Conservation (phyloP, 2,113 vertebrate genomes). For the Thunnus maccoyii region DNA sequence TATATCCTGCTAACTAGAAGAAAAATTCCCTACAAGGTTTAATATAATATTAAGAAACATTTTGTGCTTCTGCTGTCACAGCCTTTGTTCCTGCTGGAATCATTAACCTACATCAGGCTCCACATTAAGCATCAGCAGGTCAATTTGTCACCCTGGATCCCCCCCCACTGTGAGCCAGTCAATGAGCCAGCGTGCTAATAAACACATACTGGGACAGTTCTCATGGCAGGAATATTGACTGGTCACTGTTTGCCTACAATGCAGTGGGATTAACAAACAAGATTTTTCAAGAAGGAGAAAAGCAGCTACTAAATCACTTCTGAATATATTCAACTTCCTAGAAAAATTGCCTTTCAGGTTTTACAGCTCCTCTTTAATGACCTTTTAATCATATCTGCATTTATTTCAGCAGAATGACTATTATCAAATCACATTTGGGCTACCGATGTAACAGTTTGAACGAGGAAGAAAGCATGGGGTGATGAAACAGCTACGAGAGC, state of each 20-base stretch:
- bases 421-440: constrained; percentile 1
- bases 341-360: neutral
- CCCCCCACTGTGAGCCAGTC: constrained; percentile 17
- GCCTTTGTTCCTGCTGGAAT: constrained; percentile 15
- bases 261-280: neutral
- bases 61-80: neutral
- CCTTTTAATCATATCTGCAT: constrained; percentile 8
- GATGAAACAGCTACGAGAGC: neutral
- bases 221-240: constrained; percentile 42
- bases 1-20: neutral
- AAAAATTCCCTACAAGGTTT: neutral
- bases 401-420: constrained; percentile 7
- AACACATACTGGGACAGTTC: constrained; percentile 21
- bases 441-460: neutral
- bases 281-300: neutral
- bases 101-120: constrained; percentile 36
- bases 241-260: constrained; percentile 26
- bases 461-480: neutral
- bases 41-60: neutral
- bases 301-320: neutral
- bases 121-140: constrained; percentile 42
- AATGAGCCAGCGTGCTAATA: constrained; percentile 50
- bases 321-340: neutral
- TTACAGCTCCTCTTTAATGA: neutral
- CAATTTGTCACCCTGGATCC: constrained; percentile 29